Conservation (phyloP, 2,797 vertebrate species). For the Parauchenoglanis punctatus region DNA sequence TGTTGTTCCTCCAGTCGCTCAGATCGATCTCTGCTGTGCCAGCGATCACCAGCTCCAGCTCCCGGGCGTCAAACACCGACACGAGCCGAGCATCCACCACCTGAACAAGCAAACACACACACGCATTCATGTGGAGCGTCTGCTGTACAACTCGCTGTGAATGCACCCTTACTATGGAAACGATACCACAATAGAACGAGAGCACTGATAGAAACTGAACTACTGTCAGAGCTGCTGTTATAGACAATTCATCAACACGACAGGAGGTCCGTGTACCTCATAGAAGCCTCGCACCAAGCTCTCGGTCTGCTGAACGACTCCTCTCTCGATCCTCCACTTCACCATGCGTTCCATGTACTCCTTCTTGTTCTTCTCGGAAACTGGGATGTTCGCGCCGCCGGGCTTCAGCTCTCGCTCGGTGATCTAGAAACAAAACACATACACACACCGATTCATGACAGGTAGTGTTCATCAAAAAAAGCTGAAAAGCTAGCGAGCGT, state of each 20-base stretch:
- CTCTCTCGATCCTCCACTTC: constrained; percentile 96
- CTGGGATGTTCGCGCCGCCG: constrained; percentile 91
- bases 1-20: constrained; percentile 95
- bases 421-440: constrained; percentile 76
- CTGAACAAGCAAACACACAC: constrained; percentile 63
- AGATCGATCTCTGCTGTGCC: constrained; percentile 97
- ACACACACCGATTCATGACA: not conserved
- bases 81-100: constrained; percentile 96
- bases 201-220: not conserved
- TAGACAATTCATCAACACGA: constrained; percentile 46
- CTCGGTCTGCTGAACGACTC: constrained; percentile 97
- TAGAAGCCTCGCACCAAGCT: constrained; percentile 96
- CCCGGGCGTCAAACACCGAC: constrained; percentile 94
- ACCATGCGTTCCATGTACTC: constrained; percentile 99
- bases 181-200: not conserved
- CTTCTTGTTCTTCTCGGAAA: constrained; percentile 98
- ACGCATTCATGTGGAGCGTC: not conserved
- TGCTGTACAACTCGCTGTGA: not conserved
- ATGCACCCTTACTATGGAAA: not conserved
- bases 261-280: constrained; percentile 83
- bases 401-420: constrained; percentile 95
- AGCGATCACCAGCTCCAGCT: constrained; percentile 95
- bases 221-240: not conserved
- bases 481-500: not conserved
- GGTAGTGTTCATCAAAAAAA: not conserved